A percentile compares a stretch with the other conserved stretches of the same genome.
Conservation (phyloP, 2,113 vertebrate genomes). For the Formicarius rufipectus region DNA sequence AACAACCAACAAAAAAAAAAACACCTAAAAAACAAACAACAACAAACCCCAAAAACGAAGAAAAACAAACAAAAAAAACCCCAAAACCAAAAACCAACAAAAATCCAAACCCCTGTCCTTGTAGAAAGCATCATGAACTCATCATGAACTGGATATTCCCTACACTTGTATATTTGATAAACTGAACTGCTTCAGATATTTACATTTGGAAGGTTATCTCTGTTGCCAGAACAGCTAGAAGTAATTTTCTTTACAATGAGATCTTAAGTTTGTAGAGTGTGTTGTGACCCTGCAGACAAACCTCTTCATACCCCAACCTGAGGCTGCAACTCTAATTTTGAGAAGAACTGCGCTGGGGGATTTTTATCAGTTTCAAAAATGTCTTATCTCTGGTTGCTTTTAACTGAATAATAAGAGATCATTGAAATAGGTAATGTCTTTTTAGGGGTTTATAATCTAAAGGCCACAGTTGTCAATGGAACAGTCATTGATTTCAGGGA, state of each 20-base stretch:
- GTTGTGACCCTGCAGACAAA: slow-evolving; percentile 19
- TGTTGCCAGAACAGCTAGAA: slow-evolving; percentile 11
- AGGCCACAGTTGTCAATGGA: background rate
- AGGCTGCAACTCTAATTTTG: background rate
- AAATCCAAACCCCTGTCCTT: too few species aligned
- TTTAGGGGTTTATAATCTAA: background rate
- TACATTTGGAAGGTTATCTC: slow-evolving; percentile 44
- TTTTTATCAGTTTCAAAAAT: slow-evolving; percentile 19
- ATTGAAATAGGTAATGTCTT: background rate
- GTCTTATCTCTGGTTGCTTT: slow-evolving; percentile 22
- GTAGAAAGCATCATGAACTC: background rate
- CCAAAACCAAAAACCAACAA: too few species aligned
- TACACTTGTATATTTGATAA: background rate
- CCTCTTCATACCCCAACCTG: background rate
- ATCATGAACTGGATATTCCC: background rate
- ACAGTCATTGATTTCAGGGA: background rate
- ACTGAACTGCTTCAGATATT: background rate
- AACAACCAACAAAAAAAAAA: too few species aligned
- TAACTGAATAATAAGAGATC: slow-evolving; percentile 14
- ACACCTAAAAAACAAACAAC: too few species aligned
- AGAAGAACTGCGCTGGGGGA: background rate
- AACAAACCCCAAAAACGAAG: too few species aligned
- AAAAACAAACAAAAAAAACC: too few species aligned
- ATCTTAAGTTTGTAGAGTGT: background rate
- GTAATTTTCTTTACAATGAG: slow-evolving; percentile 32